These are phyloP conservation scores for Cephalopachus bancanus DNA, from an alignment of 2,797 vertebrate species.

Conservation along the genomic window DNA sequence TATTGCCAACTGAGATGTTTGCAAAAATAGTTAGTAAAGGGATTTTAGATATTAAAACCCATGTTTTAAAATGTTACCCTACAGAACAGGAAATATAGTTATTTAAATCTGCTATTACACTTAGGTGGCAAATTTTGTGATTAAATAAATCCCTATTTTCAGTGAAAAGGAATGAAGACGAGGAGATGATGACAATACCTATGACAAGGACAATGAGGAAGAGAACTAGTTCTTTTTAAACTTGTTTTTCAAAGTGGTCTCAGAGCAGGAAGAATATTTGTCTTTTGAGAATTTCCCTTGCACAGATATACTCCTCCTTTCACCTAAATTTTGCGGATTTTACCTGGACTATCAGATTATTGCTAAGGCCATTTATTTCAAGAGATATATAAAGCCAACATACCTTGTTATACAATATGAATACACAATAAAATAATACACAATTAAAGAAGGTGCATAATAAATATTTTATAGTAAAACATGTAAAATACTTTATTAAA, in stretches of 20 bases:
- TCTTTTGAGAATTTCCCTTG: background rate
- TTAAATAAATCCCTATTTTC: background rate
- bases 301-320: background rate
- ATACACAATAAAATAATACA: slow-evolving; percentile 11
- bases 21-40: slow-evolving; percentile 19
- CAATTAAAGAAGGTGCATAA: background rate
- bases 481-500: background rate
- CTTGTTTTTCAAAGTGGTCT: background rate
- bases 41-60: background rate
- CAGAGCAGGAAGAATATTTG: background rate
- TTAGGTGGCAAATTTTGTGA: slow-evolving; percentile 12
- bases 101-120: slow-evolving; percentile 11
- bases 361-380: background rate
- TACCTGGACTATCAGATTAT: background rate
- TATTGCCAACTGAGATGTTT: slow-evolving; percentile 45
- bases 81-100: background rate
- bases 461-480: slow-evolving; percentile 8
- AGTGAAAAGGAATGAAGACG: background rate
- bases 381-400: slow-evolving; percentile 6
- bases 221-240: background rate
- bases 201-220: background rate
- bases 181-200: background rate
- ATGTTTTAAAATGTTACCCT: background rate
- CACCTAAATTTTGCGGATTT: slow-evolving; percentile 11
- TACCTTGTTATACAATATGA: background rate